These are phyloP conservation scores for Eupithecia subumbrata DNA, from an alignment of 2,888 invertebrate species.

Conservation along the genomic window DNA sequence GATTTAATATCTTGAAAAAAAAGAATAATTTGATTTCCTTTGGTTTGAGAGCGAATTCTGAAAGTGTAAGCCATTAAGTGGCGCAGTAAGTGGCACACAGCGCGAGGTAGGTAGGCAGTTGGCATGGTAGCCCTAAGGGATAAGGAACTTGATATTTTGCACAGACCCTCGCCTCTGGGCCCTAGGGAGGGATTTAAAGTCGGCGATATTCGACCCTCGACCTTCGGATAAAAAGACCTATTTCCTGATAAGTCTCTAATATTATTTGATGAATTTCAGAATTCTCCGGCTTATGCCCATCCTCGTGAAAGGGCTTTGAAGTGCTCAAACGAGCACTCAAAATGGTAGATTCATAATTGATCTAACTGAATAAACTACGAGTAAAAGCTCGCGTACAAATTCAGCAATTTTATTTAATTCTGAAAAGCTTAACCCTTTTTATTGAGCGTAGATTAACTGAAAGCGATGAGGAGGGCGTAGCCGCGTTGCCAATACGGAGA, in stretches of 20 bases:
- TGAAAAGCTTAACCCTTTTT: neutral
- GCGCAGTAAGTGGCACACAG: neutral
- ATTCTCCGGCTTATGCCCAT: slow-evolving; percentile 7
- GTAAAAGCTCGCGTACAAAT: neutral
- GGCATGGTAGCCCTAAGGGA: slow-evolving; percentile 34
- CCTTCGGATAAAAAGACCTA: slow-evolving; percentile 43
- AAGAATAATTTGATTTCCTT: neutral
- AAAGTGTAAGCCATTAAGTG: slow-evolving; percentile 2
- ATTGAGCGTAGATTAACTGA: neutral
- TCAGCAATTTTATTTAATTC: slow-evolving; percentile 2
- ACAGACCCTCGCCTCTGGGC: slow-evolving; percentile 31
- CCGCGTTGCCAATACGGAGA: neutral
- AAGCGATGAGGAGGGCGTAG: neutral
- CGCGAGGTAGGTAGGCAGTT: slow-evolving; percentile 17
- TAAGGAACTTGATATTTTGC: slow-evolving; percentile 44
- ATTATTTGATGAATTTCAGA: slow-evolving; percentile 39
- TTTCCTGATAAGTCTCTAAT: slow-evolving; percentile 42
- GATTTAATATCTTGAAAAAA: too few species aligned
- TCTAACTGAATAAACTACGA: neutral
- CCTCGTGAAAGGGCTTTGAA: slow-evolving; percentile 11
- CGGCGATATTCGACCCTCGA: slow-evolving; percentile 43
- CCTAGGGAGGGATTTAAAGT: slow-evolving; percentile 44
- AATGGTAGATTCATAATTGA: slow-evolving; percentile 2
- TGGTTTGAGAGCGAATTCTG: neutral
- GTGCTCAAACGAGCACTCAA: slow-evolving; percentile 12